phyloP scores from a whole-genome alignment of 2,113 vertebrate genomes.

The Peromyscus polionotus region DNA sequence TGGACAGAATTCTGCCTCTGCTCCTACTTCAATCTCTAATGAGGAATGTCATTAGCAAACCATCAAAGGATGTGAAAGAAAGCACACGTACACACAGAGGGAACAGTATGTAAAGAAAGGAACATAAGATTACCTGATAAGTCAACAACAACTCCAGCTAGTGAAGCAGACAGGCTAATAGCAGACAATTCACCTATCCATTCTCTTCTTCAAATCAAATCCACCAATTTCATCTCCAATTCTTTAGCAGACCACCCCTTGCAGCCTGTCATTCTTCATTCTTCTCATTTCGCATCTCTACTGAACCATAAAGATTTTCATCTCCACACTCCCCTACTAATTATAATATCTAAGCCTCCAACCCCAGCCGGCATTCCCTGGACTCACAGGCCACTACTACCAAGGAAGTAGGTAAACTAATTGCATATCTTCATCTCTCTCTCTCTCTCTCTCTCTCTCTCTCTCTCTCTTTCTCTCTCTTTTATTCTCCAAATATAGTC shows the following conservation, averaged over 20 bases:
- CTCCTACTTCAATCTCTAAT: neutral
- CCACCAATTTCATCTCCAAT: neutral
- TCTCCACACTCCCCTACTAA: neutral
- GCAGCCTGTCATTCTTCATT: too few relatives aligned
- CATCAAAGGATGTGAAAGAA: neutral
- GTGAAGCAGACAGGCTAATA: neutral
- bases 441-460: neutral
- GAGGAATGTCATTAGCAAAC: too few relatives aligned
- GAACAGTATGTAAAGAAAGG: neutral
- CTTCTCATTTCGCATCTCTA: neutral
- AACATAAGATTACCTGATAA: neutral
- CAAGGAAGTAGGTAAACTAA: neutral
- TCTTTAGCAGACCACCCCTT: neutral
- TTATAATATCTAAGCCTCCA: neutral
- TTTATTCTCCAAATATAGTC: too few relatives aligned
- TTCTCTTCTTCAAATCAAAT: neutral
- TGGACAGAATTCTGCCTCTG: neutral
- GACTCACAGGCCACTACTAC: neutral
- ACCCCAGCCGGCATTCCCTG: neutral
- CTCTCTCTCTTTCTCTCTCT: neutral
- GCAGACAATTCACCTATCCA: neutral
- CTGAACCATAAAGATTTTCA: neutral
- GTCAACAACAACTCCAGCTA: neutral
- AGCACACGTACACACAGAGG: fast-evolving
- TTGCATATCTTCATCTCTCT: neutral